These are phyloP conservation scores for Heliornis fulica DNA, from an alignment of 2,113 vertebrate genomes.

Conservation along the genomic window DNA sequence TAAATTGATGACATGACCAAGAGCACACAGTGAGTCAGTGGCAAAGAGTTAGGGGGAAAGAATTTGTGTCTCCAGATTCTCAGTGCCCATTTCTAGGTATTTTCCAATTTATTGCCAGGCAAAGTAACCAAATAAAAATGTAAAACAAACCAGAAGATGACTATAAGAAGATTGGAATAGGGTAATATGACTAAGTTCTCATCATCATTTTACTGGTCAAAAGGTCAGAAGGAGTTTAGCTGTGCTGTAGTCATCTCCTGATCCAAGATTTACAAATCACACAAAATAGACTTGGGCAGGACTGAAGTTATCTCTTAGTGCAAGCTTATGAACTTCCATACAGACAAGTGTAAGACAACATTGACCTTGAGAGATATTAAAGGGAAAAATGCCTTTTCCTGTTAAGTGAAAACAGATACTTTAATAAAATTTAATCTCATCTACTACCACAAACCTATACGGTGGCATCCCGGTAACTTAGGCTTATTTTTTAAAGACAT, in stretches of 20 bases:
- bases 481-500: background rate
- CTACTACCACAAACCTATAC: background rate
- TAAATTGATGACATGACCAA: background rate
- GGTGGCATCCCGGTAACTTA: background rate
- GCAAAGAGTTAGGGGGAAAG: background rate
- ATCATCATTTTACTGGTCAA: background rate
- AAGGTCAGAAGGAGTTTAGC: background rate
- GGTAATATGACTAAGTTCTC: background rate
- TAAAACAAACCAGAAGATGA: background rate
- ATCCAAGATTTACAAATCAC: background rate
- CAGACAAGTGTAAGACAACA: background rate
- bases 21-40: background rate
- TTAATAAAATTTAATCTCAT: background rate
- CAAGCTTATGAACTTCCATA: background rate
- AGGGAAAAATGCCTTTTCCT: background rate
- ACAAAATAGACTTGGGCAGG: background rate
- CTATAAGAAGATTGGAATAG: background rate
- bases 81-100: background rate
- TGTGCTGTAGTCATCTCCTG: background rate
- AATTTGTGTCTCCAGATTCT: background rate
- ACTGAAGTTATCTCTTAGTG: background rate
- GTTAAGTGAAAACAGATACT: background rate
- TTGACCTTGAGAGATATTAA: background rate
- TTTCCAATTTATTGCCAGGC: background rate
- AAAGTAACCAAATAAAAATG: background rate